Percentiles rank a stretch among this genome's conserved stretches.
Evolutionary conservation across 2,113 vertebrate species (phyloP).

Genomic region (Coracopsis vasa): DNA sequence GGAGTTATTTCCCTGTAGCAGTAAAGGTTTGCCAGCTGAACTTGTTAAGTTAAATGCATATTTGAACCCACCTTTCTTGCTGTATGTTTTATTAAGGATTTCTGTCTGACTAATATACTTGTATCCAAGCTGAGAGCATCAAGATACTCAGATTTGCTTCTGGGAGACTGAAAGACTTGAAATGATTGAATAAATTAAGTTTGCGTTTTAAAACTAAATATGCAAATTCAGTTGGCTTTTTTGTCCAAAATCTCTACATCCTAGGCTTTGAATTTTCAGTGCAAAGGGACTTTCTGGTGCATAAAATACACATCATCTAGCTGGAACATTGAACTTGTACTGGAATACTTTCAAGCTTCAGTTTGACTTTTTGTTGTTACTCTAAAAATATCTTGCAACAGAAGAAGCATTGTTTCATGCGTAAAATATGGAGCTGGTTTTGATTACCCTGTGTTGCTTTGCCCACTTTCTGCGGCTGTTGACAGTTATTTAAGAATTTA

Average conservation of each 20-base stretch:
- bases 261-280: slow-evolving; percentile 46
- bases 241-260: background rate
- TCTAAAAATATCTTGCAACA: slow-evolving; percentile 78
- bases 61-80: background rate
- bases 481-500: slow-evolving; percentile 70
- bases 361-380: slow-evolving; percentile 62
- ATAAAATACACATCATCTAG: slow-evolving; percentile 32
- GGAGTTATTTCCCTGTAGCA: background rate
- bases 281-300: slow-evolving; percentile 25
- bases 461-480: slow-evolving; percentile 70
- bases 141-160: background rate
- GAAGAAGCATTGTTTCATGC: slow-evolving; percentile 83
- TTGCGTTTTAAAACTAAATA: background rate
- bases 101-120: background rate
- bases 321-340: slow-evolving; percentile 51
- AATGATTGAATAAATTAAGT: slow-evolving; percentile 28
- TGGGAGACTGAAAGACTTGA: slow-evolving; percentile 11
- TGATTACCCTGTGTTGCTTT: slow-evolving; percentile 67
- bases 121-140: background rate
- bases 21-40: background rate
- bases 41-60: background rate
- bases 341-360: slow-evolving; percentile 63
- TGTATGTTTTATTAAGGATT: background rate
- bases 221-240: background rate
- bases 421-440: slow-evolving; percentile 78